Evolutionary conservation across 2,888 invertebrate genomes (phyloP), one percentile per base, ranked within the genome.

Genomic region (Lutraria lutraria): DNA sequence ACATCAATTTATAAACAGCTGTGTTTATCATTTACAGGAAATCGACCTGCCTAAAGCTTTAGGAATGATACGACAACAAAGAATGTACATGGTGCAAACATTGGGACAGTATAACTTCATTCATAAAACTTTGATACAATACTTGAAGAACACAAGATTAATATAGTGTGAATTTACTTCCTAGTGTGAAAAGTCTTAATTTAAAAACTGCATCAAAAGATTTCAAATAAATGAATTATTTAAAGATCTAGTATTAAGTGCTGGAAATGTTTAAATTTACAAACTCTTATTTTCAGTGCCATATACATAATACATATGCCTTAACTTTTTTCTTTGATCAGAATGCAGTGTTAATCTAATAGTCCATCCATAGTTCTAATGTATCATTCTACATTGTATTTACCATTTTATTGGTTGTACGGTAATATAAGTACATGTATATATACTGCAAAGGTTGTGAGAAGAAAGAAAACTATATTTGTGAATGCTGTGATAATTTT

Each of bases 81-180:
- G 99, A 91, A 98, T 99, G 97, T 98, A 98, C 96, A 98, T 99
- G 97, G 98, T 99, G 90, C 98, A 98, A 96, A 98, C 98, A 87
- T 97, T 98, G 91, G 98, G 98, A 90, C 99, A 99, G 96, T 99
- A 99, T 97, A 98, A 98, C 96, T 98, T 99, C 97, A 98, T 99
- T 83, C 98, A 99, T 96, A 98, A 98, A 94, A 97, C 98, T 85
- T 97, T 99, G 79, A 98, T 98, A 89, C 98, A 98, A 95, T 98
- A 99, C 97, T 97, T 99, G 93, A 98, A 98, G 95, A 98, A 98
- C 96, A 98, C 98, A 80, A 97, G 99, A 93, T 98, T 99, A 93
- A 99, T 99, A 95, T 99, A 97, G 97, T 8, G 4, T 43, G 8
- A 43, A 43, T 43, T 2, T 43, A 43, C 8, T 8, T 43, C 8